Conservation (phyloP, 2,888 invertebrate genomes). For the Gastracanthus pulcherrimus region DNA sequence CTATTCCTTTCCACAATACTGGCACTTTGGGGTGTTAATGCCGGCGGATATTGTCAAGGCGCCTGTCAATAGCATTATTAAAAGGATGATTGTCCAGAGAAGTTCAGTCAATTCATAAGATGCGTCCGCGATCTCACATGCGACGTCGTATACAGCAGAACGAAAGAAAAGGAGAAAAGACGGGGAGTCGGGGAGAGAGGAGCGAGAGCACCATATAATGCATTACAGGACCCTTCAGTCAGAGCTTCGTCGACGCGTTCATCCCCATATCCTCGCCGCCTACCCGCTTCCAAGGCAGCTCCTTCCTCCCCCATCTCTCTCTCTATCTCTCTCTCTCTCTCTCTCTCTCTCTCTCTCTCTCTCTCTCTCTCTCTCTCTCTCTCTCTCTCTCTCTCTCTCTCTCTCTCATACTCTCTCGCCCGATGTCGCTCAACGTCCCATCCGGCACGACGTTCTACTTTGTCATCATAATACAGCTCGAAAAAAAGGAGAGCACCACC, state of each 20-base stretch:
- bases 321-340: too few species aligned
- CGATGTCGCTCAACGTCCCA: constrained; percentile 7
- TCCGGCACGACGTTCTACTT: constrained; percentile 65
- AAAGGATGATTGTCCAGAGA: constrained; percentile 66
- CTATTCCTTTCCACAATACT: too few species aligned
- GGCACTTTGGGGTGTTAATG: too few species aligned
- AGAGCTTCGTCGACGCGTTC: constrained; percentile 55
- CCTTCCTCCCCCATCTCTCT: too few species aligned
- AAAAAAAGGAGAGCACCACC: constrained; percentile 31
- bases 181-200: not conserved
- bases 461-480: constrained; percentile 66
- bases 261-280: constrained; percentile 26
- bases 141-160: not conserved
- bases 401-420: too few species aligned
- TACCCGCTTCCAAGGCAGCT: constrained; percentile 43
- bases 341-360: too few species aligned
- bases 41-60: not conserved
- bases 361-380: too few species aligned
- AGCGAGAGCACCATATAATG: not conserved
- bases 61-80: constrained; percentile 65
- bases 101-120: constrained; percentile 71
- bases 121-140: constrained; percentile 52
- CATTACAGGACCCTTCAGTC: constrained; percentile 45
- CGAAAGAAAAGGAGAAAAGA: not conserved
- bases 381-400: too few species aligned